Base-by-base conservation (phyloP, 2,888 invertebrate species). In the Noctua fimbriata region DNA sequence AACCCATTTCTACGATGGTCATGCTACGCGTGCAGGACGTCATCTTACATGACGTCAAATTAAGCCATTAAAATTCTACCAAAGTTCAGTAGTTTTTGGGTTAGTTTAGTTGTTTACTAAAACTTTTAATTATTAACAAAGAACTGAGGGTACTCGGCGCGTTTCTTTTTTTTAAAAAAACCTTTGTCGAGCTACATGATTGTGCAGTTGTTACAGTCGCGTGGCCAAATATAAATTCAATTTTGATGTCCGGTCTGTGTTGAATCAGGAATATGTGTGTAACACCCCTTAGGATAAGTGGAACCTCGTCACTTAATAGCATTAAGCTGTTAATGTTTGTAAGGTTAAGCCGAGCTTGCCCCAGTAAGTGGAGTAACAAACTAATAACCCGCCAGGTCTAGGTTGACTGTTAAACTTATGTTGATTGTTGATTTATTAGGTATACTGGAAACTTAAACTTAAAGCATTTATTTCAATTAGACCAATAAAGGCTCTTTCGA, bases 281-380 rank as follows among this genome's bases (percentile, higher is more conserved):
- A n/a, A 1, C 41, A 44, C n/a, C n/a, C 28, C 14, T 9, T 9
- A 28, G n/a, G 1, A 1, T 55, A 28, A 10, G 1, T 16, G n/a
- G 28, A 2, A 1, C 18, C 36, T 65, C 9, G 24, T 28, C 21
- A 69, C 24, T 18, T 72, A 65, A 55, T 47, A 9, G 16, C 32
- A 76, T 74, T 81, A 81, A 18, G 21, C 52, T 24, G 14, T n/a
- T 63, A 47, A 28, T n/a, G 28, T 16, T 16, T 7, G 41, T 28
- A 36, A 73, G 36, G 79, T 82, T 65, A 82, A 82, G 41, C n/a
- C 4, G 4, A 18, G 82, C 21, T 66, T 82, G 6, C 24, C 65
- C 79, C 36, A 49, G 14, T 28, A 10, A 36, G 0, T 41, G 21
- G 16, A 18, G 10, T 5, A 36, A 72, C 32, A 14, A 73, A 21